Base-by-base conservation (phyloP, 2,888 invertebrate species). In the Rhogogaster chlorosoma region DNA sequence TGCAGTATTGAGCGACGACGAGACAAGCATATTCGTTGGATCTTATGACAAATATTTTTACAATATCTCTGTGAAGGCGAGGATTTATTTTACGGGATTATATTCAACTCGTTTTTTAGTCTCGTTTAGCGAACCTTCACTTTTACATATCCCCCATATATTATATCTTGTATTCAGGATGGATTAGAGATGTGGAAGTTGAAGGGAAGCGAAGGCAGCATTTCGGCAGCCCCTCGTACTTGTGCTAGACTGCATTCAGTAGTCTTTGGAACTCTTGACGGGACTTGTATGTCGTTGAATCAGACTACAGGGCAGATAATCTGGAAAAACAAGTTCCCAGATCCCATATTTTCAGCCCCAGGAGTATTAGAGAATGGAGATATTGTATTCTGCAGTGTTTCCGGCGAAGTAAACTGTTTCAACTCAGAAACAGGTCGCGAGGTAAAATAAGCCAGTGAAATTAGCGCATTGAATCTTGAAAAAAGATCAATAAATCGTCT, bases 11-110 rank as follows among this genome's bases (percentile, higher is more conserved):
- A 94, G 94, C 87, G 88, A 89, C 49, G 83, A 90, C 18, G 91
- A 92, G 29, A 94, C 93, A 45, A 89, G 93, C 18, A 91, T 97
- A 36, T 95, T 96, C 89, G 94, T 97, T 89, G 97, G 97, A 38
- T 95, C 97, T 0, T 97, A 97, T 91, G 97, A 97, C 91, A 95
- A 95, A 84, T 91, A 94, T 88, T 89, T 97, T 5, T 95, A 96
- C 90, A 95, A 95, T 87, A 91, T 97, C 84, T 93, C 94, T 90
- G 87, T 93, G 70, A 86, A 93, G 94, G 96, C 96, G 94, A 89
- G 91, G 89, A 83, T 85, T 64, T 73, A 86, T 84, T 71, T 45
- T 84, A 36, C 83, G 73, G 38, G 83, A 84, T 82, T 61, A 86
- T 61, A 61, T 32, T 38, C 38, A 29, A 10, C 9, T 32, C 0